Evolutionary conservation across 2,113 vertebrate species (phyloP).

Genomic region (Pelobates fuscus): DNA sequence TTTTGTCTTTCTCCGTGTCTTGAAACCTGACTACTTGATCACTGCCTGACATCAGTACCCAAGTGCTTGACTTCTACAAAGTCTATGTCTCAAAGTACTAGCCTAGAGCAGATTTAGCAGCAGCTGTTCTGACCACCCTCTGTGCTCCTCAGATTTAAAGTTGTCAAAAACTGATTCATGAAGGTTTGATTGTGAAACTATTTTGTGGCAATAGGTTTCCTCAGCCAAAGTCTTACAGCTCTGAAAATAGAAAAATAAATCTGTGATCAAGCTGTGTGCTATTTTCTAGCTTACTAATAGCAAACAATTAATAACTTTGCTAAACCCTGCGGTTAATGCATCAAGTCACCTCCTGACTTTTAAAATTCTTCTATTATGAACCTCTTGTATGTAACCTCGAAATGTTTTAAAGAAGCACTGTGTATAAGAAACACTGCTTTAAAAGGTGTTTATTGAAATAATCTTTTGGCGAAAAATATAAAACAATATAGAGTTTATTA

Average conservation of each 20-base stretch:
- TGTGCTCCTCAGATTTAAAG: slow-evolving; percentile 51
- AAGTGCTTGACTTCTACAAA: slow-evolving; percentile 7
- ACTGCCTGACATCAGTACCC: slow-evolving; percentile 46
- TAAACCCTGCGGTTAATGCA: not conserved
- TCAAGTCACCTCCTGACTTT: not conserved
- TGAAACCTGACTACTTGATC: slow-evolving; percentile 23
- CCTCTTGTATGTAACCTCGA: too few species aligned
- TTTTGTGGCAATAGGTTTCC: slow-evolving; percentile 40
- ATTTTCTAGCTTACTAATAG: slow-evolving; percentile 21
- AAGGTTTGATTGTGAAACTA: slow-evolving; percentile 52
- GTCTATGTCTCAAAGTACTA: slow-evolving; percentile 26
- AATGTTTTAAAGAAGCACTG: too few species aligned
- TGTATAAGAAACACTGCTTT: too few species aligned
- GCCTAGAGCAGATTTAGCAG: slow-evolving; percentile 49
- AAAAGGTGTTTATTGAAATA: too few species aligned
- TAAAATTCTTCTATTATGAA: too few species aligned
- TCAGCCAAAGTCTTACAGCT: slow-evolving; percentile 36
- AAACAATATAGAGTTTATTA: too few species aligned
- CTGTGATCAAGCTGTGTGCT: not conserved
- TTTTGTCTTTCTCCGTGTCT: not conserved
- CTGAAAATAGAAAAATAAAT: slow-evolving; percentile 41
- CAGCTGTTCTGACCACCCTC: slow-evolving; percentile 40
- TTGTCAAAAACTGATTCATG: slow-evolving; percentile 52
- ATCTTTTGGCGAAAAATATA: too few species aligned
- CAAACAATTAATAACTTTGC: slow-evolving; percentile 21